phyloP scores from a whole-genome alignment of 2,888 invertebrate genomes.

The Temnothorax unifasciatus region DNA sequence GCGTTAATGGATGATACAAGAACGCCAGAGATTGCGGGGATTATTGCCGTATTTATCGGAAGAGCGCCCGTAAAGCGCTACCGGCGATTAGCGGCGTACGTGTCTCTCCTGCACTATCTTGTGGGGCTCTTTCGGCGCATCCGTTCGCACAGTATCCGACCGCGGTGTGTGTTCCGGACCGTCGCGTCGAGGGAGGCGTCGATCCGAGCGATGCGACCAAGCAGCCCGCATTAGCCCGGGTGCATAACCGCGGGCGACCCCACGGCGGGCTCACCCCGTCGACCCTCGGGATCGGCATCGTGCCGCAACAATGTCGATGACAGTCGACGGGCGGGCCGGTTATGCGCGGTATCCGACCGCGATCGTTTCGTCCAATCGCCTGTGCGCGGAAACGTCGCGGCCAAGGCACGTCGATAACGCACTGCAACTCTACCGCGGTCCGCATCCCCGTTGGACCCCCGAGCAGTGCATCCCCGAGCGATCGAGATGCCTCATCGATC shows the following conservation, averaged over 20 bases:
- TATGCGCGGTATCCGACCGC: slow-evolving; percentile 53
- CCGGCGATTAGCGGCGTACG: not conserved
- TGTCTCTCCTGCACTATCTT: not conserved
- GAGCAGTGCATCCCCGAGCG: not conserved
- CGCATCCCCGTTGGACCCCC: not conserved
- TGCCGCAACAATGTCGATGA: slow-evolving; percentile 52
- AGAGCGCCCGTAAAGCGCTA: not conserved
- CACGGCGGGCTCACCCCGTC: not conserved
- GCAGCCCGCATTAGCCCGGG: slow-evolving; percentile 22
- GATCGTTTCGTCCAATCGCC: slow-evolving; percentile 46
- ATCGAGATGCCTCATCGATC: slow-evolving; percentile 51
- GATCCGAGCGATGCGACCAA: slow-evolving; percentile 40
- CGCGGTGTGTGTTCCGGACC: slow-evolving; percentile 13
- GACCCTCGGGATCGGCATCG: slow-evolving; percentile 6
- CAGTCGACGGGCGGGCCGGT: slow-evolving; percentile 20
- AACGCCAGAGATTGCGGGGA: slow-evolving; percentile 1
- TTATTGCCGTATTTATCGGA: slow-evolving; percentile 7
- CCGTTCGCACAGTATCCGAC: slow-evolving; percentile 11
- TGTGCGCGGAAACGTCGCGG: slow-evolving; percentile 28
- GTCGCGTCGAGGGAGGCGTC: slow-evolving; percentile 34
- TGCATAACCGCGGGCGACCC: slow-evolving; percentile 49
- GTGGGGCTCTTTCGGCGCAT: not conserved
- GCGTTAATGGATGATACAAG: not conserved
- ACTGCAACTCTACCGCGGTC: not conserved
- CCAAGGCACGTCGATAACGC: slow-evolving; percentile 51